Conservation (phyloP, 2,113 vertebrate species). For the Mystacornis crossleyi region DNA sequence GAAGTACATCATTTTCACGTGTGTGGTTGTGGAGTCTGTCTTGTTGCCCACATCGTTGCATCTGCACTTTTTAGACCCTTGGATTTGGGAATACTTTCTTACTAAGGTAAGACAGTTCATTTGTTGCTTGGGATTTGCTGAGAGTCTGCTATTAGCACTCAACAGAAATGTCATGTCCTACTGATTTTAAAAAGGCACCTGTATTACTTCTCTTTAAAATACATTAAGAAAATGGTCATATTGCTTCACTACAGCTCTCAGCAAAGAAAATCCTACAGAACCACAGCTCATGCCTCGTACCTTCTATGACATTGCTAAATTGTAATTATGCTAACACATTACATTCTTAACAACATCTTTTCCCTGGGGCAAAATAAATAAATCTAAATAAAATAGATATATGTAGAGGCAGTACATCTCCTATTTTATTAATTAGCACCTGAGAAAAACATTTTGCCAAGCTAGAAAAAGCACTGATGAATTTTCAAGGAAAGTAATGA, state of each 20-base stretch:
- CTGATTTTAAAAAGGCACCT: slow-evolving; percentile 15
- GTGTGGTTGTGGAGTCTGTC: rapidly evolving
- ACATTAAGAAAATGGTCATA: not conserved
- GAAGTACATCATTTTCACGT: rapidly evolving
- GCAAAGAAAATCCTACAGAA: not conserved
- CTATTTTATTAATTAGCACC: slow-evolving; percentile 64
- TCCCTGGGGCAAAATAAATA: slow-evolving; percentile 32
- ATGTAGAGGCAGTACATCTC: not conserved
- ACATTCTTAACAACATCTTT: not conserved
- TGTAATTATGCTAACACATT: slow-evolving; percentile 32
- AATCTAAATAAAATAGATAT: slow-evolving; percentile 56
- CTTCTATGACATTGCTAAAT: not conserved
- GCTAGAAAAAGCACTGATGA: slow-evolving; percentile 23
- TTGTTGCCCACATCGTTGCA: not conserved
- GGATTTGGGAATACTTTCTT: not conserved
- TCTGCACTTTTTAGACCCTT: not conserved
- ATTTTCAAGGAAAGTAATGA: slow-evolving; percentile 56
- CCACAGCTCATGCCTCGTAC: not conserved
- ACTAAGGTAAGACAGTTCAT: not conserved
- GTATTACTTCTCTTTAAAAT: not conserved
- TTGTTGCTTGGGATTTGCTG: not conserved
- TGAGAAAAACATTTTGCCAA: slow-evolving; percentile 39
- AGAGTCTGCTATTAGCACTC: not conserved
- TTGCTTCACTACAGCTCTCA: not conserved
- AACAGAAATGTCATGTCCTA: not conserved